Base-by-base conservation (phyloP, 1,140 invertebrate species). In the Nephotettix cincticeps region DNA sequence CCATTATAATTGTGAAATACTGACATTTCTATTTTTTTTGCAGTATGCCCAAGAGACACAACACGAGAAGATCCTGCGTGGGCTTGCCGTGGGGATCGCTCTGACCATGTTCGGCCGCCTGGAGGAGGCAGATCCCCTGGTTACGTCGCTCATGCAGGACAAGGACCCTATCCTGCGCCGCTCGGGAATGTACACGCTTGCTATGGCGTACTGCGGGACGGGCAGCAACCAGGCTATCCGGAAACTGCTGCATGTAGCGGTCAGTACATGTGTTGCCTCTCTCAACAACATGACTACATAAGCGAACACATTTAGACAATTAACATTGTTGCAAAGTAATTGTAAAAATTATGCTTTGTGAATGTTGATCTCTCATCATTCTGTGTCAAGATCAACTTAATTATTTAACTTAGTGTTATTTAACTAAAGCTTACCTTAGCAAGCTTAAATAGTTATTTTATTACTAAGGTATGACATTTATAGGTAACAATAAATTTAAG, bases 181-280 rank as follows among this genome's bases (percentile, higher is more conserved):
- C 72, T 96, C 95, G 69, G 98, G 94, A 66, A 99, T 99, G 90
- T 98, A 98, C 80, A 99, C 96, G 0, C 86, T 99, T 21, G 97
- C 96, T 0, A 98, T 99, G 90, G 97, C 98, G 0, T 99, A 99
- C 80, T 98, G 96, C 81, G 98, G 98, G 32, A 98, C 95, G 1
- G 97, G 97, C 58, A 97, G 97, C 77, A 99, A 99, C 81, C 90
- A 93, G 79, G 98, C 98, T 0, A 98, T 99, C 75, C 86, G 96
- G 13, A 93, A 92, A 75, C 85, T 99, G 1, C 88, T 99, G 0
- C 96, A 99, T 79, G 95, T 99, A 74, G 97, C 98, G 56, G 98
- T 96, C 76, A 85, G 85, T 86, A 56, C 1, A 6, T 36, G 14
- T 36, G 32, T n/a, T n/a, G n/a, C n/a, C n/a, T n/a, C n/a, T n/a